Percentiles rank a stretch among this genome's conserved stretches.
phyloP scores from a whole-genome alignment of 2,888 invertebrate genomes.

The Torymus texanus region DNA sequence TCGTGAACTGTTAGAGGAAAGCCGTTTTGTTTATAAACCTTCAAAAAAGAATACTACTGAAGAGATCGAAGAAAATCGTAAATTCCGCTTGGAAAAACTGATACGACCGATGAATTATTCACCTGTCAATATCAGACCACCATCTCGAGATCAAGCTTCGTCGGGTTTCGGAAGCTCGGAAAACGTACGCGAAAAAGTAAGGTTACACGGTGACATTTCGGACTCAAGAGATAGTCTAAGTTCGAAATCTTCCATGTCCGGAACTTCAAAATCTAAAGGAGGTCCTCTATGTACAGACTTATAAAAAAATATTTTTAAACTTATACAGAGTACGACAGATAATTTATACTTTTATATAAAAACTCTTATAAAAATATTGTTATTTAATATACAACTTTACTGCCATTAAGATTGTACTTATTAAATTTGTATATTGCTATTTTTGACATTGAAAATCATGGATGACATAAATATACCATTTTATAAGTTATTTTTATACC shows the following conservation, averaged over 20 bases:
- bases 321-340: background rate
- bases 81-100: slow-evolving; percentile 51
- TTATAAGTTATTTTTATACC: too few species aligned
- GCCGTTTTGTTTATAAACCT: background rate
- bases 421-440: background rate
- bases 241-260: slow-evolving; percentile 58
- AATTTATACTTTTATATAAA: slow-evolving; percentile 40
- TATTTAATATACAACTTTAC: too few species aligned
- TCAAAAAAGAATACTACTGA: background rate
- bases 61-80: slow-evolving; percentile 53
- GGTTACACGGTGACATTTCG: slow-evolving; percentile 44
- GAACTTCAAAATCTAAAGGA: slow-evolving; percentile 56
- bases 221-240: slow-evolving; percentile 60
- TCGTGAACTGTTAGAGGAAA: slow-evolving; percentile 32
- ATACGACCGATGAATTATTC: slow-evolving; percentile 45
- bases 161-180: slow-evolving; percentile 68
- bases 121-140: slow-evolving; percentile 57
- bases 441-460: background rate
- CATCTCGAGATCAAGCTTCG: slow-evolving; percentile 65
- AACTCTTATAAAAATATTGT: background rate
- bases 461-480: too few species aligned
- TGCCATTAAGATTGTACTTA: background rate
- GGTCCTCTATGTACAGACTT: slow-evolving; percentile 65
- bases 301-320: slow-evolving; percentile 51
- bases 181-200: slow-evolving; percentile 61